Conservation (phyloP, 2,113 vertebrate genomes). For the Platanista minor region DNA sequence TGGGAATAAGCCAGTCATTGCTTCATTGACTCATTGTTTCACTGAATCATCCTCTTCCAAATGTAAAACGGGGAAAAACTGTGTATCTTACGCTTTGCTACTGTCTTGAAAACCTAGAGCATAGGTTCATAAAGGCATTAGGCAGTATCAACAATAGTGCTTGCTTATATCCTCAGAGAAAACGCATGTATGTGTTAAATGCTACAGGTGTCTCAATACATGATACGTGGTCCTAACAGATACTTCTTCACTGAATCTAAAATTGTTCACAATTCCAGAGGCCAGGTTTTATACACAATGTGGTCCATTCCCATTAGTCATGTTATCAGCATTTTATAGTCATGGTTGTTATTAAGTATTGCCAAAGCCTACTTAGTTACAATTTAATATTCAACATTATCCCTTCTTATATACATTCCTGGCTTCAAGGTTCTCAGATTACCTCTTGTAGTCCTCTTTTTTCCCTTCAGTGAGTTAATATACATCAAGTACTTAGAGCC, state of each 20-base stretch:
- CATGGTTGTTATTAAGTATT: neutral
- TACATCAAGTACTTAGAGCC: neutral
- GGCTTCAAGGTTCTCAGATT: neutral
- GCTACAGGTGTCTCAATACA: neutral
- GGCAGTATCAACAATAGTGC: neutral
- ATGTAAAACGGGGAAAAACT: neutral
- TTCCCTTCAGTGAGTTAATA: neutral
- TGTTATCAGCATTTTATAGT: neutral
- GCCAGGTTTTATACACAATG: neutral
- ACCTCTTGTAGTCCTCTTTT: neutral
- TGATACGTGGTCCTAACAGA: neutral
- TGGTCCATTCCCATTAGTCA: neutral
- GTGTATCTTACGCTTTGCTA: fast-evolving
- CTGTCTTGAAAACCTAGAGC: neutral
- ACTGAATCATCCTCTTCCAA: slow-evolving; percentile 41
- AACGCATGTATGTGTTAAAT: neutral
- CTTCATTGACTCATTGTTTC: slow-evolving; percentile 49
- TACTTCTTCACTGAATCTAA: neutral
- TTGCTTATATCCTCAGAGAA: neutral
- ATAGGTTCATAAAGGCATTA: neutral
- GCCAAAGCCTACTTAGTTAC: neutral
- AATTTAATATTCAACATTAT: neutral
- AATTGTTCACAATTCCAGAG: neutral
- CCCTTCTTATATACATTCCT: neutral
- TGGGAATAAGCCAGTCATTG: slow-evolving; percentile 19